Base-by-base conservation (phyloP, 2,797 vertebrate genomes). In the Orientallactaga sibirica region DNA sequence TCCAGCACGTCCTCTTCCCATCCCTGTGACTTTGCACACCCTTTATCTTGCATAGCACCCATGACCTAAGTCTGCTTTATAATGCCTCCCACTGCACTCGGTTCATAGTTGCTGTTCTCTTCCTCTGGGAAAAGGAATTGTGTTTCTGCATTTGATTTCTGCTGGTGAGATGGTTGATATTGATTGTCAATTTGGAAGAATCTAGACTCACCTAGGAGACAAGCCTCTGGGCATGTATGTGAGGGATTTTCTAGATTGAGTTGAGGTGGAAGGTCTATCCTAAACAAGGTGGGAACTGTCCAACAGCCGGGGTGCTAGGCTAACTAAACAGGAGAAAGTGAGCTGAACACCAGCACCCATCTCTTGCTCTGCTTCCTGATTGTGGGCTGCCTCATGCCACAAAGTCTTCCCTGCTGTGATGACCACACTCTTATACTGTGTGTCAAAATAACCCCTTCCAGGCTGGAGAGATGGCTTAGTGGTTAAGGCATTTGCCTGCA, bases 1-100 rank as follows among this genome's bases (percentile, higher is more conserved):
- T 4, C n/a, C 14, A 7, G 5, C 7, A 1, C 5, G 14, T 24
- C 70, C n/a, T 61, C 41, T 76, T 7, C 64, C 15, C 0, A 3
- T 22, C 70, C 73, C 86, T 75, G 3, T 48, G 78, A 7, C 58
- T 86, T 22, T 83, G 58, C 9, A 66, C 18, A 91, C 9, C 20
- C 74, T 5, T 15, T 58, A 12, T 8, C 37, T 90, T 79, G 15
- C 20, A 11, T 52, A 75, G 48, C 24, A 82, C 37, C 43, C 86
- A 70, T 62, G 62, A 73, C 81, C 61, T 18, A 7, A 62, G n/a
- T 86, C 68, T 12, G 55, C 58, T 87, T 76, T 37, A 18, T n/a
- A n/a, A 86, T n/a, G 4, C 64, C 70, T 71, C 73, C 67, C 19
- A 29, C 25, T 3, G 7, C 41, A 24, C 61, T 86, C 58, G 70